Base-by-base conservation (phyloP, 2,113 vertebrate species). In the Gallinago paraguaiae region DNA sequence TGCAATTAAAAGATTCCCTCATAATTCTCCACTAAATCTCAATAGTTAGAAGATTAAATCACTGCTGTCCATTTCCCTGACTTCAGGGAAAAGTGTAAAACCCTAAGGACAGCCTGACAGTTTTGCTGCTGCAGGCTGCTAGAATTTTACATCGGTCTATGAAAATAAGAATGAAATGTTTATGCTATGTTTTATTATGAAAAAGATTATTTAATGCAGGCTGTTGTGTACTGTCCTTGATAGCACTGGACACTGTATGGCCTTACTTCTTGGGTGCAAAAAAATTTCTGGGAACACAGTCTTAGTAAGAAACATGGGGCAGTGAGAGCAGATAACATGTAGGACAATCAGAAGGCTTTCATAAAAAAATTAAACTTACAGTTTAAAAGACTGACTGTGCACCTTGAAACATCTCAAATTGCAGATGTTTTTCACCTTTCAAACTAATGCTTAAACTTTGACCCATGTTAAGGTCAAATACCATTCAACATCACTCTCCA, bases 401-500 rank as follows among this genome's bases (percentile, higher is more conserved):
- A 78, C 48, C 43, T 83, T 70, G 48, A 75, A 71, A 82, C 28
- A 81, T 37, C 60, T 75, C 74, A 37, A 75, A 86, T 0, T 56
- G 54, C 77, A 84, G 13, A 50, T 51, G 22, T 39, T 90, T 93
- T 93, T 45, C 4, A 13, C 69, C 72, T 79, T 86, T 63, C 70
- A 87, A 85, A 79, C 19, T 45, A 80, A 77, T 2, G 56, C 37
- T 65, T 71, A 33, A 94, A 72, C 84, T 87, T 76, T 77, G 60
- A 90, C 75, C 85, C n/a, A 41, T 1, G 6, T 33, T 87, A 61
- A 93, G 88, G 88, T 94, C 88, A 91, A 89, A 96, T 17, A 86
- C n/a, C 77, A 88, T 57, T 71, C 77, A 71, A 75, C 81, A 88
- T 11, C 63, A 33, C 53, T 72, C 77, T 75, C 37, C 8, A 18